Evolutionary conservation across 1,140 invertebrate species (phyloP).

Genomic region (Zaprionus lachaisei): DNA sequence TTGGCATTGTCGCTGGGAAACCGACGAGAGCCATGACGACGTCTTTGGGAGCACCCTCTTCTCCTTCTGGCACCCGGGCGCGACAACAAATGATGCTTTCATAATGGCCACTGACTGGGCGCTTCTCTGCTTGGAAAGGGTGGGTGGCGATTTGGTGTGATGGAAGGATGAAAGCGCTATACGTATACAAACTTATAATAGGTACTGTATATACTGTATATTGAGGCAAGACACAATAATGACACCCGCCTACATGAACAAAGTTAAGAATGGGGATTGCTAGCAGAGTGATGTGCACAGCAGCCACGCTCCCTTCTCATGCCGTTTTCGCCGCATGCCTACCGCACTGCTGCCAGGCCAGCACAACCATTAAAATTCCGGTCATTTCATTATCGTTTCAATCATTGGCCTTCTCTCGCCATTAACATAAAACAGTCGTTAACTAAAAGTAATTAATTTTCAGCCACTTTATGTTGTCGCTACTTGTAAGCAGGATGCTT

Average conservation of each 20-base stretch:
- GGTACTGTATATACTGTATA: not conserved
- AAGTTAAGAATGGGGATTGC: conserved; percentile 9
- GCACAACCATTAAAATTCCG: conserved; percentile 37
- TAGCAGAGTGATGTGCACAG: not conserved
- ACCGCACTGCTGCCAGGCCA: too few species aligned
- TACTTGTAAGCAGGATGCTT: conserved; percentile 13
- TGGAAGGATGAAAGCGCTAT: not conserved
- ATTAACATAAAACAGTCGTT: conserved; percentile 48
- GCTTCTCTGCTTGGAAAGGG: not conserved
- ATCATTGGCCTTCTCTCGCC: conserved; percentile 31
- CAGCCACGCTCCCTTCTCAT: not conserved
- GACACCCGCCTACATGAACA: not conserved
- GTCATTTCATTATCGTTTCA: conserved; percentile 46
- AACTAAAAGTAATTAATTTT: conserved; percentile 54
- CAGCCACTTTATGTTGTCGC: conserved; percentile 21
- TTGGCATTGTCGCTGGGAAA: conserved; percentile 12
- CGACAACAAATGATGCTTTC: conserved; percentile 52
- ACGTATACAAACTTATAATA: not conserved
- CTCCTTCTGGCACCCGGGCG: conserved; percentile 26
- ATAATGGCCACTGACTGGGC: conserved; percentile 30
- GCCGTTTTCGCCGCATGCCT: too few species aligned
- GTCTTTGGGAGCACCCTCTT: not conserved
- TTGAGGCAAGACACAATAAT: conserved; percentile 18
- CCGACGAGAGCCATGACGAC: conserved; percentile 17
- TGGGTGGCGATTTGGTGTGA: not conserved